Base-by-base conservation (phyloP, 2,888 invertebrate genomes). In the Aquatica leii region DNA sequence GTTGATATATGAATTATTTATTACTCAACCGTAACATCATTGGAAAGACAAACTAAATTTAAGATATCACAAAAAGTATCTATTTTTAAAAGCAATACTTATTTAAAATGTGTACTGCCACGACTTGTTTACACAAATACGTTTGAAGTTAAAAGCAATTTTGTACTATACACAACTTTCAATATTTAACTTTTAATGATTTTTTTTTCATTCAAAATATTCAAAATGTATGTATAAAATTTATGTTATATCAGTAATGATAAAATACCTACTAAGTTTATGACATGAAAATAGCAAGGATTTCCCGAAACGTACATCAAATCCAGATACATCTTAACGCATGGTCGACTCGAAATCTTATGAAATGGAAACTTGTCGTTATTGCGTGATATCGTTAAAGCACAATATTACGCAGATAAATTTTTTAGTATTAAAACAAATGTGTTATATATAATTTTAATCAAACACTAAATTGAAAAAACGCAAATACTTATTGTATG, bases 1-100 rank as follows among this genome's bases (percentile, higher is more conserved):
- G 59, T 59, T 59, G 59, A 63, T 63, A 17, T 51, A 63, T 63
- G 63, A 63, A 63, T 59, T 59, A 59, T 57, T 62, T 62, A 62
- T 59, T 62, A 17, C 34, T 43, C 20, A 11, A 24, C 53, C 21
- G 50, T 40, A 31, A 11, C 49, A 50, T 57, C 50, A 21, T 41
- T 35, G 40, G 40, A 49, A 34, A 57, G 49, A 57, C 21, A 57
- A 57, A 48, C 15, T 18, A 11, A 21, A 37, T 49, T 49, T 48
- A 57, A 56, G 15, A 8, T 21, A 20, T 50, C 40, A 57, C 50
- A 37, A 49, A 37, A 37, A 31, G 18, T 51, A 51, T 41, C 31
- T 58, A 49, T 58, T 51, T 58, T 58, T 58, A 58, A 58, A 52
- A 1, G 20, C 46, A 5, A 18, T n/a, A 18, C 46, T 46, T 46